phyloP scores from a whole-genome alignment of 2,888 invertebrate genomes.

The Tipula confusa region DNA sequence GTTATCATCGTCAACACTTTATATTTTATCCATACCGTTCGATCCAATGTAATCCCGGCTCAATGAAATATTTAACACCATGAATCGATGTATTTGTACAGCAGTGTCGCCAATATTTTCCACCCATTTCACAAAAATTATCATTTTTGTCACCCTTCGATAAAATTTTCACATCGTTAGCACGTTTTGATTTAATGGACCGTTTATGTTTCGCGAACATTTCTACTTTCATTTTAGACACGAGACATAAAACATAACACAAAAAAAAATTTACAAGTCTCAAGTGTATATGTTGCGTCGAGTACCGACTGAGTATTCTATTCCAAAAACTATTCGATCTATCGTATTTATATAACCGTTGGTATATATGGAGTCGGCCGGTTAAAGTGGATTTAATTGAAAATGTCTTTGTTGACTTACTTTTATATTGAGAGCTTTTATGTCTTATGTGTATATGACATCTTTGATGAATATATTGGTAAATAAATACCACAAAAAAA shows the following conservation, averaged over 20 bases:
- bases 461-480: neutral
- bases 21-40: neutral
- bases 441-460: neutral
- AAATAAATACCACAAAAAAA: neutral
- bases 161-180: neutral
- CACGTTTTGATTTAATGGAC: neutral
- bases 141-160: neutral
- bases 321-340: neutral
- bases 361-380: neutral
- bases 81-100: conserved; percentile 26
- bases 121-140: neutral
- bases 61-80: neutral
- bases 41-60: neutral
- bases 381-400: neutral
- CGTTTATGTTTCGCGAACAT: neutral
- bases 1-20: too few relatives aligned
- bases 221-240: neutral
- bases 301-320: neutral
- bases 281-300: neutral
- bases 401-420: neutral
- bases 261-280: neutral
- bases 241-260: too few relatives aligned
- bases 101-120: neutral
- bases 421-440: neutral
- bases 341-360: neutral